Conservation (phyloP, 2,797 vertebrate genomes). For the Macrochelys suwanniensis region DNA sequence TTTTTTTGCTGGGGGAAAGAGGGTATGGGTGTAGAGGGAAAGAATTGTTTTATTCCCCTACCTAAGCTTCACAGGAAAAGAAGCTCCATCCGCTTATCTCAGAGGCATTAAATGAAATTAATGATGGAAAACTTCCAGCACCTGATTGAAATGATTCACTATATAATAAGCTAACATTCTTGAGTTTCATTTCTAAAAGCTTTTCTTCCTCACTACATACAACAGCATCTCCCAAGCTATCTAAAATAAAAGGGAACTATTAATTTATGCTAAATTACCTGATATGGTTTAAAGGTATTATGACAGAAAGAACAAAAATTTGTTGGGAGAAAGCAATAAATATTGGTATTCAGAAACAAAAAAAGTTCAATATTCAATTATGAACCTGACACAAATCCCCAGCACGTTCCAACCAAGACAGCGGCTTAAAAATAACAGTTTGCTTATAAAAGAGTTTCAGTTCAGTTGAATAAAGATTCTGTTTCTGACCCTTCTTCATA, state of each 20-base stretch:
- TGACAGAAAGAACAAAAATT: constrained; percentile 76
- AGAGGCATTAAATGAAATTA: constrained; percentile 48
- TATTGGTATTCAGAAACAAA: constrained; percentile 41
- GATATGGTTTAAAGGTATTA: constrained; percentile 72
- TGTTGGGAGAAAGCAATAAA: constrained; percentile 73
- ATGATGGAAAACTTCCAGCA: constrained; percentile 36
- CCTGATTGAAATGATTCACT: constrained; percentile 76
- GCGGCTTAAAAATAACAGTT: constrained; percentile 58
- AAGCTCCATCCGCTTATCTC: constrained; percentile 59
- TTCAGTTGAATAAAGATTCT: constrained; percentile 55
- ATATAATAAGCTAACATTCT: constrained; percentile 73
- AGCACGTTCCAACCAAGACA: constrained; percentile 42
- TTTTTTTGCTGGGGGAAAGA: not conserved
- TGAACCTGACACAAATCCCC: constrained; percentile 56
- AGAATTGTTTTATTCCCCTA: constrained; percentile 57
- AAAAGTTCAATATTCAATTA: constrained; percentile 64
- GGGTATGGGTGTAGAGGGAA: not conserved
- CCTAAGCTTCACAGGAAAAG: constrained; percentile 50
- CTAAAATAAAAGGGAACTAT: constrained; percentile 65
- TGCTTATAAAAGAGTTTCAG: constrained; percentile 54
- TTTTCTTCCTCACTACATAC: constrained; percentile 70
- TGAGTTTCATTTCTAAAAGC: constrained; percentile 54
- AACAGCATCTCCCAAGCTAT: constrained; percentile 52
- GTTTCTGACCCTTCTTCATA: constrained; percentile 57
- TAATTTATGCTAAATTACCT: constrained; percentile 77